Evolutionary conservation across 1,140 invertebrate species (phyloP), one percentile per base, ranked within the genome.

Genomic region (Monochamus saltuarius): DNA sequence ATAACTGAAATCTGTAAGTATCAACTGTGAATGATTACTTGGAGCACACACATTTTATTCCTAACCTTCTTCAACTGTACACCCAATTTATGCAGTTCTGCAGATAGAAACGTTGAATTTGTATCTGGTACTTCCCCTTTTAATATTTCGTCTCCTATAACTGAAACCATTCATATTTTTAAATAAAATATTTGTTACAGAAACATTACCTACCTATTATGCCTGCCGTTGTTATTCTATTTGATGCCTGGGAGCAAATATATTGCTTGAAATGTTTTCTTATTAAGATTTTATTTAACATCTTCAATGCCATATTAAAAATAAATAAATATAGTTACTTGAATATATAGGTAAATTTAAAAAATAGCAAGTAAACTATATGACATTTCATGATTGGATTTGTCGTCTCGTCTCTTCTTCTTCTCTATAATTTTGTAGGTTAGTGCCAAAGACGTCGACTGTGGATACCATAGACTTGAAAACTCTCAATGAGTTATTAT

Each of bases 81-180:
- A 64, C 89, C 90, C 62, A 84, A 77, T 22, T 81, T 73, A 67
- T 85, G 85, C 4, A 93, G 76, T 54, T 84, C 77, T 74, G 83
- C 81, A 56, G 84, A 83, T 6, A 91, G 76, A 68, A 86, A 91
- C 62, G 81, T 73, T 1, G 89, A 89, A 77, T 93, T 94, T 14
- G 85, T 86, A 70, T 94, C 91, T 39, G 72, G 75, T 4, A 88
- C 85, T 71, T 89, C 85, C 4, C 89, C 91, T 77, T 91, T 92
- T n/a, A 93, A 75, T 66, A 94, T 89, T 79, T 94, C 91, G 82
- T 94, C 88, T 13, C 91, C 91, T 73, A 93, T 90, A 49, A 93
- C 81, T 83, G 62, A 60, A 74, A 62, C 16, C 46, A 43, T 10
- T 4, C 38, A n/a, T n/a, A 34, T 37, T 9, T 8, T 6, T 16